Conservation (phyloP, 2,113 vertebrate species). For the Triplophysa dalaica region DNA sequence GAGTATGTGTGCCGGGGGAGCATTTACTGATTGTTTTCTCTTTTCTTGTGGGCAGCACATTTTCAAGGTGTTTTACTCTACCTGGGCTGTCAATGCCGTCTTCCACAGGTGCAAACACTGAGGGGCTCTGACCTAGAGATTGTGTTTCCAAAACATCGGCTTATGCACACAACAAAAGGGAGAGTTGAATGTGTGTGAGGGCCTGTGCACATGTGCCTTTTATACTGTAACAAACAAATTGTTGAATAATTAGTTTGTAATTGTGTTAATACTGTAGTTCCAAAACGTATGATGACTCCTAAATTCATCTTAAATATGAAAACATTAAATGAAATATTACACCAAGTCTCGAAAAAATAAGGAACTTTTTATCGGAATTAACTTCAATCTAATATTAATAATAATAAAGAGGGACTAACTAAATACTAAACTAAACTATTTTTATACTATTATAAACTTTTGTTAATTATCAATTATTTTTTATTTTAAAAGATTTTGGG, state of each 20-base stretch:
- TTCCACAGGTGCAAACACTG: slow-evolving; percentile 67
- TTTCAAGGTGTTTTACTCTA: slow-evolving; percentile 9
- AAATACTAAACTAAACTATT: too few species aligned
- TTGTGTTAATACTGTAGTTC: too few species aligned
- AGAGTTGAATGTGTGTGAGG: slow-evolving; percentile 22
- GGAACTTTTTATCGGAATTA: not conserved
- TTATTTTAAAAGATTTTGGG: too few species aligned
- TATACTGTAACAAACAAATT: slow-evolving; percentile 19
- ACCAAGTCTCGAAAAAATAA: too few species aligned
- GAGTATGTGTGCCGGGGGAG: not conserved
- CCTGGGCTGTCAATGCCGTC: slow-evolving; percentile 36
- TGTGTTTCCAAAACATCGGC: slow-evolving; percentile 69
- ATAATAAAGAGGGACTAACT: too few species aligned
- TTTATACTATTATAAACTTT: too few species aligned
- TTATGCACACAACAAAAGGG: slow-evolving; percentile 45
- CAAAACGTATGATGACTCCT: too few species aligned
- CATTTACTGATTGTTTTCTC: not conserved
- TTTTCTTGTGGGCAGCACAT: not conserved
- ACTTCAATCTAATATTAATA: too few species aligned
- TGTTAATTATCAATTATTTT: too few species aligned
- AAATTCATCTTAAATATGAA: too few species aligned
- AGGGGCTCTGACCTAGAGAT: slow-evolving; percentile 60
- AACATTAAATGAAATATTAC: too few species aligned
- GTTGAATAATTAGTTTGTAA: too few species aligned
- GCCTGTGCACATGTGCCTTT: not conserved